A percentile compares a stretch with the other conserved stretches of the same genome.
phyloP scores from a whole-genome alignment of 2,797 vertebrate species.

The Phataginus tricuspis region DNA sequence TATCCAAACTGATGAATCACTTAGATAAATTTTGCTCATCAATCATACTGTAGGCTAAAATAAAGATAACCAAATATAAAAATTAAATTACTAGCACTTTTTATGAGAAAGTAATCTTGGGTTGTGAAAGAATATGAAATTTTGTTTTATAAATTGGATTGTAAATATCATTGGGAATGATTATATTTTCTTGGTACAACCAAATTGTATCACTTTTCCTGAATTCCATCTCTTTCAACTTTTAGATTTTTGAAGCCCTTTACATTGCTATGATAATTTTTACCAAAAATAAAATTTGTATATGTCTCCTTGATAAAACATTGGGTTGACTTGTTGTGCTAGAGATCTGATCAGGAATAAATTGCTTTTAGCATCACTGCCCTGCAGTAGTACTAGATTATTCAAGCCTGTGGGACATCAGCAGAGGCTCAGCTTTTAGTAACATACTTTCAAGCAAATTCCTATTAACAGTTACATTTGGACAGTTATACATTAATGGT shows the following conservation, averaged over 20 bases:
- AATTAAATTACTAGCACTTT: not conserved
- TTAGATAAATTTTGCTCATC: not conserved
- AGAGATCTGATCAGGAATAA: not conserved
- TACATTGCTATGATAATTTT: not conserved
- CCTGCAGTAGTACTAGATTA: not conserved
- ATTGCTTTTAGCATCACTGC: not conserved
- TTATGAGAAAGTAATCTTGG: not conserved
- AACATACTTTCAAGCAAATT: not conserved
- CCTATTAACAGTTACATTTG: not conserved
- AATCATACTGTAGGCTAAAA: not conserved
- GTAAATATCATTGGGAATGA: not conserved
- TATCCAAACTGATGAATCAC: not conserved
- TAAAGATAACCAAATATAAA: not conserved
- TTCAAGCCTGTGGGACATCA: not conserved
- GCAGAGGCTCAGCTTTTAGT: not conserved
- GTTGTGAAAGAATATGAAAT: not conserved
- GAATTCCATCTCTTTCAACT: not conserved
- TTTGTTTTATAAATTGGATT: not conserved
- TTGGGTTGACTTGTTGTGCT: not conserved
- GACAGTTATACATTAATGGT: no score
- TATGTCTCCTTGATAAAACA: not conserved
- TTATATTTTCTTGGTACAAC: not conserved
- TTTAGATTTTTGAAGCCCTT: not conserved
- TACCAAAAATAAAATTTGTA: not conserved
- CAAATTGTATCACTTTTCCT: not conserved